Base-by-base conservation (phyloP, 2,888 invertebrate genomes). In the Portevinia maculata region DNA sequence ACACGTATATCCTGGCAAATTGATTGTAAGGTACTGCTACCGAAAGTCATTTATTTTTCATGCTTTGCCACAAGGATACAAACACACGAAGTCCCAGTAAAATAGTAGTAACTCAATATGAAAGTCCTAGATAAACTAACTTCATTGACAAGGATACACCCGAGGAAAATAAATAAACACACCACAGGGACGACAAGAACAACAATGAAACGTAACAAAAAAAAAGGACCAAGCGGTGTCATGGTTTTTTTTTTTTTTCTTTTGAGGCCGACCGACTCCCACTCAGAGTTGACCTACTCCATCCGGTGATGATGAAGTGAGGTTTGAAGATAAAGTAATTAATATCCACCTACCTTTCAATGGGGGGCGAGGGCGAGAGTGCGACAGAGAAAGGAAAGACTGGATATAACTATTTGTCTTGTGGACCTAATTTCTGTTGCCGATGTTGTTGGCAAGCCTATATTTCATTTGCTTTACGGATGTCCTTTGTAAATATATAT, bases 1-100 rank as follows among this genome's bases (percentile, higher is more conserved):
- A 48, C 76, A 73, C 78, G 83, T 83, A 67, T 83, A 83, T 83
- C 76, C 78, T 83, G 83, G 62, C 71, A 83, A 83, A 83, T 83
- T 83, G 83, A 78, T 83, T 78, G 76, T 78, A 78, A 83, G 73
- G 71, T 65, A 78, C 62, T 64, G 46, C 52, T 64, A 19, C 62
- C 41, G 71, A 73, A 83, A 83, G 76, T 78, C 60, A 83, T 83
- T 71, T 71, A 83, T 78, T 32, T 83, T 83, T 83, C 65, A 78
- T 83, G 75, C 57, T 19, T 13, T 39, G 37, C 71, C 55, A 65
- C 73, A 67, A 55, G 74, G 53, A 67, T 53, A 37, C 53, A 44
- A 19, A 65, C 21, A 37, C 13, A 32, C 34, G 9, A 6, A 48
- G 21, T n/a, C 46, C 44, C n/a, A n/a, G 37, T 52, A 59, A 37